A percentile compares a stretch with the other conserved stretches of the same genome.
Evolutionary conservation across 2,113 vertebrate genomes (phyloP).

Genomic region (Pardalotus punctatus): DNA sequence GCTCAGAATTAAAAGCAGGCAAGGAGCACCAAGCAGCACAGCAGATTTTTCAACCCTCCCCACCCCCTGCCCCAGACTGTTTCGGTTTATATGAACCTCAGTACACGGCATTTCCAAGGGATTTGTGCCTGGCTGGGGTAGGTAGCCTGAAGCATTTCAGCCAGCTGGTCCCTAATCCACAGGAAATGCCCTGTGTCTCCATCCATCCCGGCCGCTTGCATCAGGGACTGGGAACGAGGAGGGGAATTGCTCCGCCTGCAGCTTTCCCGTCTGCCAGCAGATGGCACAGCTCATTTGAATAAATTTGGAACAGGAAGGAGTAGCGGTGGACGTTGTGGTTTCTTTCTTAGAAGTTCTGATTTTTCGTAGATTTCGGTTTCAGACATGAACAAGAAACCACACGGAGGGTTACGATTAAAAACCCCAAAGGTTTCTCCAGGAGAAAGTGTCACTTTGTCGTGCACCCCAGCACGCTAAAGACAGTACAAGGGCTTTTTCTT

Average conservation of each 20-base stretch:
- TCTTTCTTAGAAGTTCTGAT: constrained; percentile 18
- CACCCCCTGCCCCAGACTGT: neutral
- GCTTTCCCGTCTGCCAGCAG: constrained; percentile 50
- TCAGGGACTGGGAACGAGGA: neutral
- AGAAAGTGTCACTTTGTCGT: neutral
- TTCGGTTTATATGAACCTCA: neutral
- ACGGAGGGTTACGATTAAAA: neutral
- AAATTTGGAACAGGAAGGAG: neutral
- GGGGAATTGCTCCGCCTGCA: neutral
- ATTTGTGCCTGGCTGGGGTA: constrained; percentile 49
- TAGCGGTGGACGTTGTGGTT: neutral
- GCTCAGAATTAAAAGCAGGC: neutral
- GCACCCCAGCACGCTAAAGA: fast-evolving
- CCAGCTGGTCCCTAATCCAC: constrained; percentile 46
- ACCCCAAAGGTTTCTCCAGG: neutral
- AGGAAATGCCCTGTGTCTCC: constrained; percentile 57
- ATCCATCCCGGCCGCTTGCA: constrained; percentile 13
- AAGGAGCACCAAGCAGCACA: neutral
- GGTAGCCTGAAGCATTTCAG: constrained; percentile 24
- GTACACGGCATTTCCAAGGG: constrained; percentile 34
- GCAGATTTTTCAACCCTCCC: neutral
- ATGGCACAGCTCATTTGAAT: constrained; percentile 54
- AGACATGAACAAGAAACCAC: neutral
- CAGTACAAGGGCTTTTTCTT: neutral
- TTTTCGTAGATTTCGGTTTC: constrained; percentile 26